These are phyloP conservation scores for Talpa occidentalis DNA, from an alignment of 2,113 vertebrate species.

Conservation along the genomic window DNA sequence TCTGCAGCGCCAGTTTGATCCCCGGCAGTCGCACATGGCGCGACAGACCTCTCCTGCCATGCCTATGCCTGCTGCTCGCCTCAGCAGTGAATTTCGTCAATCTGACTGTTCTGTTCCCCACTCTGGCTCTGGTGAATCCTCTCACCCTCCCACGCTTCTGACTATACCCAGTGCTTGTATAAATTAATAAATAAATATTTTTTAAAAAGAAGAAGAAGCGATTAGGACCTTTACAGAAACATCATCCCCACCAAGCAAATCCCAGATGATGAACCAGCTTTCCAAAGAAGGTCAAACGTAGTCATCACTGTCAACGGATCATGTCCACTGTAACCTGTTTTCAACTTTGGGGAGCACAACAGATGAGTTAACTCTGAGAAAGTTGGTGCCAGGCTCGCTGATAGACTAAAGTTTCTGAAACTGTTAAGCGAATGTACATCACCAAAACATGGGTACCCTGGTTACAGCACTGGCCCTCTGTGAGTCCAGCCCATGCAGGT, in stretches of 20 bases:
- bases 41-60: too few species aligned
- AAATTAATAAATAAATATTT: too few species aligned
- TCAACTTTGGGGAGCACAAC: not conserved
- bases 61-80: too few species aligned
- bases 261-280: not conserved
- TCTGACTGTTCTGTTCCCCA: too few species aligned
- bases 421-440: not conserved
- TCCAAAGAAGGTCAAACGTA: not conserved
- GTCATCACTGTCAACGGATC: not conserved
- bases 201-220: too few species aligned
- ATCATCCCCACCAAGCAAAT: not conserved
- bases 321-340: not conserved
- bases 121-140: too few species aligned
- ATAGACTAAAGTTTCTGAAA: not conserved
- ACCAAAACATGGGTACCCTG: not conserved
- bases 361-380: not conserved
- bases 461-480: accelerated
- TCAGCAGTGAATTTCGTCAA: too few species aligned
- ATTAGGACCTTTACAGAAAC: not conserved
- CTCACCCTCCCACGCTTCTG: too few species aligned
- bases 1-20: too few species aligned
- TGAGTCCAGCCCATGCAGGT: not conserved
- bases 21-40: too few species aligned
- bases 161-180: too few species aligned
- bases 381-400: not conserved